A percentile compares a stretch with the other conserved stretches of the same genome.
phyloP scores from a whole-genome alignment of 2,113 vertebrate species.

The Percopsis transmontana region DNA sequence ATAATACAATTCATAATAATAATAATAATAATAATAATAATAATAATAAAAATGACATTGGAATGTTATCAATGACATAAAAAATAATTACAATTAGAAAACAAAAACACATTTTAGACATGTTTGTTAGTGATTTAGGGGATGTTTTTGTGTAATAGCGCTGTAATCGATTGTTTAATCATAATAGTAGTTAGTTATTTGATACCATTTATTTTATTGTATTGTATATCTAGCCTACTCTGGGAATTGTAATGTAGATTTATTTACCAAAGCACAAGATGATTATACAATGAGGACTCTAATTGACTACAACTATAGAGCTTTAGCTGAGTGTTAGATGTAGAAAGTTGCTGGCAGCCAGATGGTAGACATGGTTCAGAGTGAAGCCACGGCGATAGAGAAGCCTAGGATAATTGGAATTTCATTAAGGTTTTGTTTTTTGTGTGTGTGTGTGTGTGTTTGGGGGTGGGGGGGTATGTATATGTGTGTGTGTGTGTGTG shows the following conservation, averaged over 20 bases:
- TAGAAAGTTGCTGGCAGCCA: conserved; percentile 54
- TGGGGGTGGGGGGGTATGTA: conserved; percentile 33
- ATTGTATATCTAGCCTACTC: background rate
- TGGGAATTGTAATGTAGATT: background rate
- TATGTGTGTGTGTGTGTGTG: conserved; percentile 3
- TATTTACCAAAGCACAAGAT: too few species aligned
- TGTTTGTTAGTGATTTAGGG: too few species aligned
- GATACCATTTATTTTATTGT: background rate
- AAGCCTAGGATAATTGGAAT: conserved; percentile 79
- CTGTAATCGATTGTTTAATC: background rate
- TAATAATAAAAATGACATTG: background rate
- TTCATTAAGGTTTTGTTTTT: conserved; percentile 76
- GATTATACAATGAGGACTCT: too few species aligned
- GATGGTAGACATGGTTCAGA: conserved; percentile 75
- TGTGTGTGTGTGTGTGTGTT: conserved; percentile 8
- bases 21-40: conserved; percentile 2
- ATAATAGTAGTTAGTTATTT: background rate
- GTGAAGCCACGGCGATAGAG: conserved; percentile 62
- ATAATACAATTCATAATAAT: background rate
- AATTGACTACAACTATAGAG: too few species aligned
- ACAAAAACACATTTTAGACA: too few species aligned
- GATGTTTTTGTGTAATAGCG: background rate
- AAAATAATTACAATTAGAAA: too few species aligned
- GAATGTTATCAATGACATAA: too few species aligned
- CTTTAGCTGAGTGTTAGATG: background rate